Evolutionary conservation across 2,113 vertebrate species (phyloP).

Genomic region (Malurus melanocephalus): DNA sequence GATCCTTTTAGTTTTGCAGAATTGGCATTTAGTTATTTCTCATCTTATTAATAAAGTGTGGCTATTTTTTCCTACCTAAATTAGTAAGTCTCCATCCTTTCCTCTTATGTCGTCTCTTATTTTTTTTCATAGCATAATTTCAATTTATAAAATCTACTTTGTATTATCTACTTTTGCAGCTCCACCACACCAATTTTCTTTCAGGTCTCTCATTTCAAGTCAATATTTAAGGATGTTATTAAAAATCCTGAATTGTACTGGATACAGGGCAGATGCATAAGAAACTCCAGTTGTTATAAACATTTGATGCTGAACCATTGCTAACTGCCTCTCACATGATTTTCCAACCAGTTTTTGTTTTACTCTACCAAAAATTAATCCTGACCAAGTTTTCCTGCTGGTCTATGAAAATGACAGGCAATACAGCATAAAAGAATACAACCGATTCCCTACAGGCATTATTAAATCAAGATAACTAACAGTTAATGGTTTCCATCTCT

Average conservation of each 20-base stretch:
- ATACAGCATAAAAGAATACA: neutral
- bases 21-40: neutral
- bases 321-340: neutral
- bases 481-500: neutral
- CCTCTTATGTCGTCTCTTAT: neutral
- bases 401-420: neutral
- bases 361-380: neutral
- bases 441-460: neutral
- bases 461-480: neutral
- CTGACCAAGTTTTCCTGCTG: neutral
- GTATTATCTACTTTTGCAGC: neutral
- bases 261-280: neutral
- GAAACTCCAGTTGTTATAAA: neutral
- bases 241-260: neutral
- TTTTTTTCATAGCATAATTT: neutral
- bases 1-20: neutral
- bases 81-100: neutral
- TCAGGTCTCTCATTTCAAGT: neutral
- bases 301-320: neutral
- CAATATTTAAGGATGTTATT: neutral
- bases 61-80: neutral
- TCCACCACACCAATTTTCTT: neutral
- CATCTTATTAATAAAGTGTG: neutral
- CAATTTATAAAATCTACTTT: neutral
- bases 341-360: neutral